phyloP scores from a whole-genome alignment of 2,113 vertebrate species.

The Meles meles region DNA sequence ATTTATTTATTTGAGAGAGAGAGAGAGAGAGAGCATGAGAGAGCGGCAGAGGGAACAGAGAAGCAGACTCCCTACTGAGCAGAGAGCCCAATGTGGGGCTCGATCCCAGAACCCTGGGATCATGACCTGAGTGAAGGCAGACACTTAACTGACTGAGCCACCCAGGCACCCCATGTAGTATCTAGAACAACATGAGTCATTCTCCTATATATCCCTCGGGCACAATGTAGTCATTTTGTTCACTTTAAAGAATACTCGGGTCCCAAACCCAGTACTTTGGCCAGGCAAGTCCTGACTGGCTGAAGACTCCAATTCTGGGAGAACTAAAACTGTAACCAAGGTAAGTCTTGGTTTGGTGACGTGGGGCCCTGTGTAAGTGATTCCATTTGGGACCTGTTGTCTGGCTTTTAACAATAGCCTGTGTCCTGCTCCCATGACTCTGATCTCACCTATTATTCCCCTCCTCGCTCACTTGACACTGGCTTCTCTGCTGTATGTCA shows the following conservation, averaged over 20 bases:
- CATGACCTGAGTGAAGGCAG: too few relatives aligned
- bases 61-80: too few relatives aligned
- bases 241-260: background rate
- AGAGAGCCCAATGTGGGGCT: too few relatives aligned
- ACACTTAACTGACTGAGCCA: background rate
- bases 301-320: background rate
- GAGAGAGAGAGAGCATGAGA: background rate
- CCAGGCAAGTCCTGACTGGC: background rate
- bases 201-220: background rate
- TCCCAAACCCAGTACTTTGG: background rate
- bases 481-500: background rate
- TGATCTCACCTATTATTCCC: background rate
- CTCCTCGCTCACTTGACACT: background rate
- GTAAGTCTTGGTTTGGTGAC: background rate
- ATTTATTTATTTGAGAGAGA: background rate
- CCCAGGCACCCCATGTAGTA: background rate
- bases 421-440: background rate
- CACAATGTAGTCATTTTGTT: background rate
- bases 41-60: background rate
- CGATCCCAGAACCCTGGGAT: too few relatives aligned
- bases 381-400: background rate
- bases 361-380: background rate
- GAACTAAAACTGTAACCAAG: background rate
- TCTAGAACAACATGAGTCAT: background rate
- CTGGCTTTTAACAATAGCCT: background rate